Base-by-base conservation (phyloP, 2,797 vertebrate species). In the Danionella dracula region DNA sequence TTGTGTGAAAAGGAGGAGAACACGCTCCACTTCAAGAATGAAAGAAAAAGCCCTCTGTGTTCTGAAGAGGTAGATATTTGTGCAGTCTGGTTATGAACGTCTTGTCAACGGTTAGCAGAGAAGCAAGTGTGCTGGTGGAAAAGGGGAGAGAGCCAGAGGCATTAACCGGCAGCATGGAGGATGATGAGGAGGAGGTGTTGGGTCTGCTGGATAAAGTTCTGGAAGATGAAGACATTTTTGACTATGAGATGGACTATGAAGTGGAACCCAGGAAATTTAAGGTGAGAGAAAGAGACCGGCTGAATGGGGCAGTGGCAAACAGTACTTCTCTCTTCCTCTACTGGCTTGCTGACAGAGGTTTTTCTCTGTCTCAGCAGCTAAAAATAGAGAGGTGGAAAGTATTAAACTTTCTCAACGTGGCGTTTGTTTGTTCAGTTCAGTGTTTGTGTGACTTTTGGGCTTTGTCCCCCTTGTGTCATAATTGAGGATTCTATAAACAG, bases 151-250 rank as follows among this genome's bases (percentile, higher is more conserved):
- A 73, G 48, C 3, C 3, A 3, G 23, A 75, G 61, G 70, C 37
- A 59, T 46, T 4, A 48, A 34, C 17, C 13, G 11, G 21, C 50
- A 65, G 60, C 32, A 89, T 95, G 94, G 92, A 93, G 82, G 94
- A 96, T 76, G 95, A 95, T 79, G 94, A 97, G 82, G 94, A 98
- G 83, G 93, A 94, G 84, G 95, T 89, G 77, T 89, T 98, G 75
- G 84, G 93, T 78, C 91, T 91, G 79, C 83, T 97, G 90, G 94
- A 99, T 84, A 93, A 90, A 84, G 91, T 98, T 78, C 88, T 99
- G 79, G 92, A 97, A 78, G 92, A 92, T 71, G 91, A 93, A 84
- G 91, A 93, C 76, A 78, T 87, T 77, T 91, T 90, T 85, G 89
- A 90, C 10, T 82, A 86, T 73, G 93, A 95, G 78, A 86, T 84